Evolutionary conservation across 2,888 invertebrate genomes (phyloP).

Genomic region (Diadromus collaris): DNA sequence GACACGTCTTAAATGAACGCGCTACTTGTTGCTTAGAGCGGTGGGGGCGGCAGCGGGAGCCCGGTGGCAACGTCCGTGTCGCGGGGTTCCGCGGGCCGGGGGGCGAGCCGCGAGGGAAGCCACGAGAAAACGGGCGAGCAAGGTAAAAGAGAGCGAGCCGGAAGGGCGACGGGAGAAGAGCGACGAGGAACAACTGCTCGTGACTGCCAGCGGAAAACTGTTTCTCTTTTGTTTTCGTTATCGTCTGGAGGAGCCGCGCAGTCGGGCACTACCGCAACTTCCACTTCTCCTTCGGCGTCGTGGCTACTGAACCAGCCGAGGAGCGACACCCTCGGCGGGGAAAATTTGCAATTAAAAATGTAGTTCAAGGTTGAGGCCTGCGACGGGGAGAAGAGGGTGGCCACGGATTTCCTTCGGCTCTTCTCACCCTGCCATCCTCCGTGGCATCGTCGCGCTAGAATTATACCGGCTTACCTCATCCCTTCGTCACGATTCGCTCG

Average conservation of each 20-base stretch:
- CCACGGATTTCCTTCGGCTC: slow-evolving; percentile 65
- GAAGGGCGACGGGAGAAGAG: slow-evolving; percentile 52
- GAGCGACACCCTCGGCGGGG: slow-evolving; percentile 56
- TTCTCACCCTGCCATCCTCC: slow-evolving; percentile 58
- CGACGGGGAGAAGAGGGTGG: slow-evolving; percentile 49
- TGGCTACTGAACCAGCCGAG: slow-evolving; percentile 34
- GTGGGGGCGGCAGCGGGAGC: slow-evolving; percentile 63
- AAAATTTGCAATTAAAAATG: slow-evolving; percentile 79
- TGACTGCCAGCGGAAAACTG: slow-evolving; percentile 74
- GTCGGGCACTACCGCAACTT: slow-evolving; percentile 33
- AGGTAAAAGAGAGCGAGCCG: slow-evolving; percentile 61
- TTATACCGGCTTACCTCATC: slow-evolving; percentile 55
- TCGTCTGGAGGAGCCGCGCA: slow-evolving; percentile 70
- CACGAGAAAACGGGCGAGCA: slow-evolving; percentile 63
- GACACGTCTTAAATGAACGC: slow-evolving; percentile 80
- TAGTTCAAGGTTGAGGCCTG: slow-evolving; percentile 78
- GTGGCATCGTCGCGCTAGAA: slow-evolving; percentile 38
- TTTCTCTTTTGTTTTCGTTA: slow-evolving; percentile 79
- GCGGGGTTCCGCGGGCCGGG: slow-evolving; percentile 57
- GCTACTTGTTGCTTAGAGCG: slow-evolving; percentile 79
- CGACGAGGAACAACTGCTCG: slow-evolving; percentile 52
- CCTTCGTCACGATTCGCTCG: slow-evolving; percentile 39
- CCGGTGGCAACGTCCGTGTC: slow-evolving; percentile 53
- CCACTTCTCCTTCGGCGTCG: slow-evolving; percentile 49
- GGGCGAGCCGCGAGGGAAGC: slow-evolving; percentile 63